Base-by-base conservation (phyloP, 2,113 vertebrate species). In the Mormyrus iriodes region DNA sequence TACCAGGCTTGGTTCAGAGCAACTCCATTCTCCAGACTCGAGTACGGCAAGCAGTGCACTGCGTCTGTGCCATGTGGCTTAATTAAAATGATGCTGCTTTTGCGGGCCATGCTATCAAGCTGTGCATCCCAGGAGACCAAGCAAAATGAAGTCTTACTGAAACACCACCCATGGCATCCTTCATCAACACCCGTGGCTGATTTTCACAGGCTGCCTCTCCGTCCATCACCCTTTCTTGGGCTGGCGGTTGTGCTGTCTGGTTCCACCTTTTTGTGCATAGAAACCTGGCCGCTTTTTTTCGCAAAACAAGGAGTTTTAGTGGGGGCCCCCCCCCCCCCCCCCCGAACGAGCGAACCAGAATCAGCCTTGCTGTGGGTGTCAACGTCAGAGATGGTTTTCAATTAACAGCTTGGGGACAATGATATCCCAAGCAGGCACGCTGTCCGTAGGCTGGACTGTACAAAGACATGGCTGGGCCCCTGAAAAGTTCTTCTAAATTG, bases 141-240 rank as follows among this genome's bases (percentile, higher is more conserved):
- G 88, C 73, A 90, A 55, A 90, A 65, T 89, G 49, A 90, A 89
- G 88, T 73, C 86, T 91, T 90, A 91, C 90, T 93, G 91, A 90
- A 93, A 87, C 76, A 24, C 8, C 2, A 55, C 82, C 88, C 12
- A 58, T 88, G 90, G 90, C 90, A 42, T 3, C 31, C 48, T 52
- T 49, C 31, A 48, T 53, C 90, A 46, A 39, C 82, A 53, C 61
- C 48, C 2, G 46, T 15, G 35, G 61, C 51, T 53, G 87, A 52
- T 39, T 55, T 10, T 51, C 44, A 9, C 17, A 10, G 49, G 39
- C 17, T 5, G 9, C 31, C 46, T 48, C 69, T 51, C 39, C 5
- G 44, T 86, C 88, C 39, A 24, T 42, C 89, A 39, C 44, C 7
- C 48, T 10, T 53, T n/a, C 44, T 8, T 1, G 7, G 35, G 5